Percentiles rank a stretch among this genome's conserved stretches.
Conservation (phyloP, 1,140 invertebrate species). For the Campodea augens region DNA sequence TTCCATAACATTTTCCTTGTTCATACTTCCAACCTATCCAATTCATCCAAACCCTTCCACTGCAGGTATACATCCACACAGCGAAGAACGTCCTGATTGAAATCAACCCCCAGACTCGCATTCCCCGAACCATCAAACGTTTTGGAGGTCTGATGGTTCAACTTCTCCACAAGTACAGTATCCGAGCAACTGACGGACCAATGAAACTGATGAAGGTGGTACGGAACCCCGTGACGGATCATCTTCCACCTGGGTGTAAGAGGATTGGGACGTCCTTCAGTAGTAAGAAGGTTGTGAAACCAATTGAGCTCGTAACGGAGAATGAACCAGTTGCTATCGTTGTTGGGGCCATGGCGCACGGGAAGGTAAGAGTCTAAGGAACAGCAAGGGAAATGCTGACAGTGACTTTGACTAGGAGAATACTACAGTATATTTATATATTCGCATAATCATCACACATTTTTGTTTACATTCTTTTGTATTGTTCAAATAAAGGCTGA, state of each 20-base stretch:
- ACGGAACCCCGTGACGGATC: conserved; percentile 87
- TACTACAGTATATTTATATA: too few relatives aligned
- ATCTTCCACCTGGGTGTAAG: conserved; percentile 84
- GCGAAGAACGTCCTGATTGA: conserved; percentile 95
- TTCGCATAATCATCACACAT: too few relatives aligned
- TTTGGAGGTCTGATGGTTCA: conserved; percentile 98
- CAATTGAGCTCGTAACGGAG: conserved; percentile 58
- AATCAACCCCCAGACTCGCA: conserved; percentile 94
- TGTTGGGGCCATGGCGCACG: conserved; percentile 94
- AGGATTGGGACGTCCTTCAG: conserved; percentile 85
- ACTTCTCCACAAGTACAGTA: conserved; percentile 82
- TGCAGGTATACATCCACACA: conserved; percentile 77
- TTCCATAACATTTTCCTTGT: not conserved
- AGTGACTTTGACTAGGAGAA: too few relatives aligned
- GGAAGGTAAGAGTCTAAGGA: conserved; percentile 44
- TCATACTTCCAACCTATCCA: not conserved
- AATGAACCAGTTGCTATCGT: conserved; percentile 77
- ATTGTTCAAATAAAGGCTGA: too few relatives aligned
- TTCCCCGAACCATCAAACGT: conserved; percentile 93
- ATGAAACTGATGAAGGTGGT: conserved; percentile 92
- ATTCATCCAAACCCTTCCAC: conserved; percentile 7
- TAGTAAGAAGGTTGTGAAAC: conserved; percentile 52
- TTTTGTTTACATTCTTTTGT: too few relatives aligned
- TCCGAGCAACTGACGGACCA: conserved; percentile 69
- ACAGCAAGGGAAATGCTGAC: too few relatives aligned